Evolutionary conservation across 2,113 vertebrate genomes (phyloP).

Genomic region (Gasterosteus nipponicus): DNA sequence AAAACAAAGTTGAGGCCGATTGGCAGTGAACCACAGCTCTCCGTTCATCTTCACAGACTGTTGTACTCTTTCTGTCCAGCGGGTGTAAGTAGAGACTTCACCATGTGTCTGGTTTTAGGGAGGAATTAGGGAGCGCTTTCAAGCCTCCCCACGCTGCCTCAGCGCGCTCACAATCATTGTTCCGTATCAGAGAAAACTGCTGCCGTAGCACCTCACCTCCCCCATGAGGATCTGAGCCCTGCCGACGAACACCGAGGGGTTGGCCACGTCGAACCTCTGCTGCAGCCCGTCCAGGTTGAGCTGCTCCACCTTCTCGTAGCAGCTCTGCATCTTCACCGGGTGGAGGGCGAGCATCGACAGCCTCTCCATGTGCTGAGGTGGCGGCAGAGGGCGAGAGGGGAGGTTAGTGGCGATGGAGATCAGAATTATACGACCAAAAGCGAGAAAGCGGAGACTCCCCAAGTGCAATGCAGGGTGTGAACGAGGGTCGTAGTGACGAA

Average conservation of each 20-base stretch:
- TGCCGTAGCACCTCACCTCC: constrained; percentile 82
- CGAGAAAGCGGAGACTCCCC: constrained; percentile 26
- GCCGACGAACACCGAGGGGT: constrained; percentile 90
- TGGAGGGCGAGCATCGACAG: constrained; percentile 95
- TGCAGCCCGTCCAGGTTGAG: constrained; percentile 94
- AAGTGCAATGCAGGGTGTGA: not conserved
- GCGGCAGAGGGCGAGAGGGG: not conserved
- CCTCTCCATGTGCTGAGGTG: constrained; percentile 91
- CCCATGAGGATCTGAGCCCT: constrained; percentile 97
- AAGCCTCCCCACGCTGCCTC: constrained; percentile 1
- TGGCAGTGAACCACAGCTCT: not conserved
- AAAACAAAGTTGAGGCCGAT: not conserved
- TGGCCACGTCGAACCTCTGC: constrained; percentile 93
- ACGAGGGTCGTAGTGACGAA: not conserved
- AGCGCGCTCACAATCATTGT: not conserved
- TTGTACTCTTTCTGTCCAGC: constrained; percentile 45
- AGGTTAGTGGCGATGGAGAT: not conserved
- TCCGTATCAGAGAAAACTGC: not conserved
- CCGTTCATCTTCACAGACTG: not conserved
- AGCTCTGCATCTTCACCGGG: constrained; percentile 96
- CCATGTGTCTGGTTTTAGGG: not conserved
- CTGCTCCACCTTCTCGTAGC: constrained; percentile 93
- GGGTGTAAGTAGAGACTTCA: constrained; percentile 51
- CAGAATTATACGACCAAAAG: not conserved
- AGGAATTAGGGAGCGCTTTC: constrained; percentile 16